These are phyloP conservation scores for Athalia cordata DNA, from an alignment of 2,888 invertebrate genomes.

Conservation along the genomic window DNA sequence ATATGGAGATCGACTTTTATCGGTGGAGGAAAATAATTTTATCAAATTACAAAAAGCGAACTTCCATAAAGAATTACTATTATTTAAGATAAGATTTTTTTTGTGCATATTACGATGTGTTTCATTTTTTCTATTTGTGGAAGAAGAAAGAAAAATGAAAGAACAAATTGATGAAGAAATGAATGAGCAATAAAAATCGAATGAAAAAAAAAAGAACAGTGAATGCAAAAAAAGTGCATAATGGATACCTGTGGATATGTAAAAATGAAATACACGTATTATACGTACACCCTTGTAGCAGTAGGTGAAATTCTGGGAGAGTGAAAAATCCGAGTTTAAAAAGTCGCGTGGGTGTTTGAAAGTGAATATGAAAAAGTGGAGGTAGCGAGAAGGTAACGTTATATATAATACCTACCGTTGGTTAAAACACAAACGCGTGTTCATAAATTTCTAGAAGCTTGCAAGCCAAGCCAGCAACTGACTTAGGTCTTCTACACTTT, in stretches of 20 bases:
- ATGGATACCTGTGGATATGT: not conserved
- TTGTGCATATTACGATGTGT: not conserved
- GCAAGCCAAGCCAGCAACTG: conserved; percentile 2
- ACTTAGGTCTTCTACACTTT: conserved; percentile 41
- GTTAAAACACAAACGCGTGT: conserved; percentile 17
- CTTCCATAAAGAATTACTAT: too few species aligned
- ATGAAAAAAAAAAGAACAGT: not conserved
- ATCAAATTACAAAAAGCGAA: too few species aligned
- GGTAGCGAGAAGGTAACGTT: conserved; percentile 1
- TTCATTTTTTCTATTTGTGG: not conserved
- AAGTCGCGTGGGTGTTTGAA: not conserved
- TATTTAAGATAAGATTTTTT: not conserved
- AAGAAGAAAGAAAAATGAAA: not conserved
- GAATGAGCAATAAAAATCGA: not conserved
- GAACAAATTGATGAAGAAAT: not conserved
- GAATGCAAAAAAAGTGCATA: not conserved
- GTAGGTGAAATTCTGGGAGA: too few species aligned
- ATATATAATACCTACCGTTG: not conserved
- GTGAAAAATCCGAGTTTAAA: conserved; percentile 2
- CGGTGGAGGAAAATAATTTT: too few species aligned
- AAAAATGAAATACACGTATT: not conserved
- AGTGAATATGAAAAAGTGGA: not conserved
- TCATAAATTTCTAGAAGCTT: conserved; percentile 19
- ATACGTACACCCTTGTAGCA: not conserved
- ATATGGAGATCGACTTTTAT: too few species aligned